phyloP scores from a whole-genome alignment of 2,888 invertebrate species.

The Cosmia trapezina region DNA sequence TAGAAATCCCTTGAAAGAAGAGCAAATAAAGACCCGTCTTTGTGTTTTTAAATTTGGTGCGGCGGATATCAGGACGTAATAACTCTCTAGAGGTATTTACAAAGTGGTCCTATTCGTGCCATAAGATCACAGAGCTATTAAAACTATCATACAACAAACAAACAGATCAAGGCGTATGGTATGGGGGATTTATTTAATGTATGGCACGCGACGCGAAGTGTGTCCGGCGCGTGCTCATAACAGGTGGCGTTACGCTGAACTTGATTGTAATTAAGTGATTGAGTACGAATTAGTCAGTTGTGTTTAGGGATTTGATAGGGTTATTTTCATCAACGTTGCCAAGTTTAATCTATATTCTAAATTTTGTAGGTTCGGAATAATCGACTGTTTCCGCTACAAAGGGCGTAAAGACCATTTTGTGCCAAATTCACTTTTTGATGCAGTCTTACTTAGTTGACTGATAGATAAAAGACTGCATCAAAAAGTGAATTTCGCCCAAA shows the following conservation, averaged over 20 bases:
- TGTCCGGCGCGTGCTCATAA: conserved; percentile 52
- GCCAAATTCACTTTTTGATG: too few relatives aligned
- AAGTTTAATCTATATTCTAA: not conserved
- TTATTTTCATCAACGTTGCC: not conserved
- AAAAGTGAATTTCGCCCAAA: too few relatives aligned
- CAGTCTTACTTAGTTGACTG: too few relatives aligned
- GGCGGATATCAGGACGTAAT: not conserved
- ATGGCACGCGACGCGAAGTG: conserved; percentile 37
- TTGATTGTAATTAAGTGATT: conserved; percentile 30
- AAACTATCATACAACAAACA: not conserved
- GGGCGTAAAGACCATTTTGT: too few relatives aligned
- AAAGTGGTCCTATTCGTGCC: not conserved
- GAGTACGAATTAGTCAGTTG: not conserved
- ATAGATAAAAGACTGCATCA: too few relatives aligned
- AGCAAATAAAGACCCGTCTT: too few relatives aligned
- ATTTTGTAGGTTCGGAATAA: too few relatives aligned
- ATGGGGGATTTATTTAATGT: not conserved
- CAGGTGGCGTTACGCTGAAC: conserved; percentile 32
- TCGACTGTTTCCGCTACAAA: too few relatives aligned
- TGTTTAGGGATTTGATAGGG: not conserved
- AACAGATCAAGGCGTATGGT: conserved; percentile 6
- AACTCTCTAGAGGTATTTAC: not conserved
- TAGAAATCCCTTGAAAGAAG: not conserved
- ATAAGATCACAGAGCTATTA: not conserved
- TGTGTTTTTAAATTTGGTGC: not conserved